Evolutionary conservation across 2,888 invertebrate species (phyloP), one percentile per base, ranked within the genome.

Genomic region (Drosophila quinaria): DNA sequence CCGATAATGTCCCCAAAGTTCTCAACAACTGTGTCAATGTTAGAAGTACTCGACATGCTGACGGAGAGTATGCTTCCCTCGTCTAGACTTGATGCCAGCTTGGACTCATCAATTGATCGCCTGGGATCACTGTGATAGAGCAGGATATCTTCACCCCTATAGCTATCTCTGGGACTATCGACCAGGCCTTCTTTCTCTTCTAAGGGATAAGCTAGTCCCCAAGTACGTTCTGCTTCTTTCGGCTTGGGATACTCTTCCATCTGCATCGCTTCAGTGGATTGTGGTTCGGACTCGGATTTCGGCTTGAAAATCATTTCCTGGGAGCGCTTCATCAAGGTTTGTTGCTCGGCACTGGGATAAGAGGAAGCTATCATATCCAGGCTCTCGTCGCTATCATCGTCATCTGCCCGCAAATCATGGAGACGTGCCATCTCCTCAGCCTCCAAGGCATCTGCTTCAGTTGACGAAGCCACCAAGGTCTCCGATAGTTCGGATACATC

Each of bases 401-500:
- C 93, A 73, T 94, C 94, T 58, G 95, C 94, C 66, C 94, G 94
- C 74, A 94, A 94, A 50, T 94, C 94, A 13, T 94, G 94, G 11
- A 93, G 94, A 55, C 94, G 94, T 37, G 93, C 93, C 79, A 94
- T 93, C 90, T 94, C 94, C 13, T 93, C 93, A 2, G 86, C 83
- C 59, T 92, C 92, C 17, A 83, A 71, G 10, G 96, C 92, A 91
- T 92, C 92, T 3, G 86, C 79, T 50, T 97, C 97, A 90, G 96
- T 95, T 9, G 96, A 96, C 2, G 98, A 98, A 13, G 98, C 97
- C 10, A 99, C 96, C 9, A 99, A 93, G 1, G 98, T 99, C 93
- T 98, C 98, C 1, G 98, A 98, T 29, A 96, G 94, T 92, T 98
- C 98, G 35, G 98, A 98, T 39, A 97, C 95, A 93, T 98, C 98